Conservation (phyloP, 2,797 vertebrate species). For the Miichthys miiuy region DNA sequence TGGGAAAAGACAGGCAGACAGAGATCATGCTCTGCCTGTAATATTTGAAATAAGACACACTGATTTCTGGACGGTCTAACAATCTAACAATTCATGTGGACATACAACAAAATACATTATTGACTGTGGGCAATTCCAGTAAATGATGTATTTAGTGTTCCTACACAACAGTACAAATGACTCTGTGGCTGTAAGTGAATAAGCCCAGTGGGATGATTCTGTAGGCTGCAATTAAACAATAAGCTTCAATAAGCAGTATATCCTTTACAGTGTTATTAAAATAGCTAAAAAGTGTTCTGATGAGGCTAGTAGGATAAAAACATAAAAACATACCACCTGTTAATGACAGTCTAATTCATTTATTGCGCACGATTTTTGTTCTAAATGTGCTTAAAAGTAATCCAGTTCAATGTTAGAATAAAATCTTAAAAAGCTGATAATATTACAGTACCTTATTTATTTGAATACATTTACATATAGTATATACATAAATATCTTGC, state of each 20-base stretch:
- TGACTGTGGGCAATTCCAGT: background rate
- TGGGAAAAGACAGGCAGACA: background rate
- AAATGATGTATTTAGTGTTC: conserved; percentile 6
- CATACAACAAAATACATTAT: background rate
- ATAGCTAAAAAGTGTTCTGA: background rate
- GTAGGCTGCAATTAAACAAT: conserved; percentile 1
- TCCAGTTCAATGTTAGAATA: background rate
- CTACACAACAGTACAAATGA: conserved; percentile 16
- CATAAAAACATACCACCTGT: background rate
- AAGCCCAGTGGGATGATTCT: background rate
- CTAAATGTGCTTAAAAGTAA: background rate
- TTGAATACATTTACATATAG: background rate
- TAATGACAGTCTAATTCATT: background rate
- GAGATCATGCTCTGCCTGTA: background rate
- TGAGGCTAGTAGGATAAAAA: background rate
- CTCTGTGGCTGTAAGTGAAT: conserved; percentile 13
- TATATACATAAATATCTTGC: too few relatives aligned
- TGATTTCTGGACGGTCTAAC: background rate
- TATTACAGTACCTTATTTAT: background rate
- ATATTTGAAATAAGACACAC: conserved; percentile 5
- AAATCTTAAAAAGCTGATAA: background rate
- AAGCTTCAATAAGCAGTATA: background rate
- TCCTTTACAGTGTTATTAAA: background rate
- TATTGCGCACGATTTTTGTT: background rate
- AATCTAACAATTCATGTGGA: conserved; percentile 4